Base-by-base conservation (phyloP, 2,113 vertebrate genomes). In the Brachyhypopomus gauderio region DNA sequence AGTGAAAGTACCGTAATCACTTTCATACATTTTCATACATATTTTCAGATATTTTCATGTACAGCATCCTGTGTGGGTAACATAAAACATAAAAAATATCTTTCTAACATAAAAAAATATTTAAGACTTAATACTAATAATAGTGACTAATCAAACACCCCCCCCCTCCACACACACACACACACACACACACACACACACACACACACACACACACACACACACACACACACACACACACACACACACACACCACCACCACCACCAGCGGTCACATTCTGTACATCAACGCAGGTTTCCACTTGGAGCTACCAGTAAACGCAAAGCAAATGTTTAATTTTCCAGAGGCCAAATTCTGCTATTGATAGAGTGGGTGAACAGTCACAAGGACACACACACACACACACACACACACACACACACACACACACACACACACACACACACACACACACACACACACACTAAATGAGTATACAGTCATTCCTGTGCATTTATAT, bases 321-420 rank as follows among this genome's bases (percentile, higher is more conserved):
- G 78, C 25, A 87, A 82, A 87, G 88, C 71, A 90, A 93, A 93
- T 93, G 92, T 92, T 91, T 83, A 82, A 83, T 84, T 91, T 91
- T 90, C 88, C 86, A 76, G 83, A 74, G 52, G 67, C 30, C 52
- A 22, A 58, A 22, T 30, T 25, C 64, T 52, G 69, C 45, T 79
- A 72, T 52, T 74, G 48, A 86, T 79, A 55, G 4, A 27, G 60
- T 48, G 19, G 5, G n/a, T 0, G 74, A 4, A 85, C 59, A 83
- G 73, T 69, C 70, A 63, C 82, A 82, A 85, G 83, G 78, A 74
- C 85, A 84, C 5, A 19, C 36, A 19, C 27, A 52, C 52, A 59
- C 6, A 52, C 45, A 52, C 45, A 14, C 45, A 52, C 45, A 1
- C 45, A 14, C 9, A 14, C 45, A 52, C 5, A 52, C 45, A 14